Conservation (phyloP, 2,888 invertebrate genomes). For the Diachrysia chrysitis region DNA sequence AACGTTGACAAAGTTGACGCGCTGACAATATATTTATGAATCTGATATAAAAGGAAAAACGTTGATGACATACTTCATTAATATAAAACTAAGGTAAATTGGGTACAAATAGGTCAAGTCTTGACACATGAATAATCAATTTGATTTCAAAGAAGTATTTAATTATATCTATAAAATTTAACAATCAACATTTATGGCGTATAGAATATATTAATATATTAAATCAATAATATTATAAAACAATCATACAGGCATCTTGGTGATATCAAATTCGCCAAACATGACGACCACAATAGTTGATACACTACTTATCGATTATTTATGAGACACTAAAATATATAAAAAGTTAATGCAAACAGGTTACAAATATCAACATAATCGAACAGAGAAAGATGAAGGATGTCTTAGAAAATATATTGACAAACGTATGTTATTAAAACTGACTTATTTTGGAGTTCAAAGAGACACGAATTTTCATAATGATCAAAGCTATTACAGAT, state of each 20-base stretch:
- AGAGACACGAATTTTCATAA: constrained; percentile 29
- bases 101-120: constrained; percentile 55
- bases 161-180: constrained; percentile 60
- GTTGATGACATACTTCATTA: constrained; percentile 36
- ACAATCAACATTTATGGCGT: constrained; percentile 54
- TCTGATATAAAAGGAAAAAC: constrained; percentile 40
- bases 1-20: constrained; percentile 30
- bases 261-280: constrained; percentile 58
- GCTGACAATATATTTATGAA: constrained; percentile 37
- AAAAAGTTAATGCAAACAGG: constrained; percentile 38
- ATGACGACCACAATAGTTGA: constrained; percentile 56
- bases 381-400: constrained; percentile 38
- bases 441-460: constrained; percentile 20
- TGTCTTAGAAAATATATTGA: constrained; percentile 21
- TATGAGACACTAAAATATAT: constrained; percentile 64
- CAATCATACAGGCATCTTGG: constrained; percentile 57
- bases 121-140: constrained; percentile 56
- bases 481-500: constrained; percentile 12
- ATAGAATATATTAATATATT: constrained; percentile 57
- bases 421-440: constrained; percentile 19
- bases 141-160: constrained; percentile 54
- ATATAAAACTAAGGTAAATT: constrained; percentile 53
- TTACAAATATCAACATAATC: constrained; percentile 14
- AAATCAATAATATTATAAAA: constrained; percentile 60
- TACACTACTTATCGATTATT: constrained; percentile 61